Evolutionary conservation across 2,888 invertebrate genomes (phyloP).

Genomic region (Halocaridina rubra): DNA sequence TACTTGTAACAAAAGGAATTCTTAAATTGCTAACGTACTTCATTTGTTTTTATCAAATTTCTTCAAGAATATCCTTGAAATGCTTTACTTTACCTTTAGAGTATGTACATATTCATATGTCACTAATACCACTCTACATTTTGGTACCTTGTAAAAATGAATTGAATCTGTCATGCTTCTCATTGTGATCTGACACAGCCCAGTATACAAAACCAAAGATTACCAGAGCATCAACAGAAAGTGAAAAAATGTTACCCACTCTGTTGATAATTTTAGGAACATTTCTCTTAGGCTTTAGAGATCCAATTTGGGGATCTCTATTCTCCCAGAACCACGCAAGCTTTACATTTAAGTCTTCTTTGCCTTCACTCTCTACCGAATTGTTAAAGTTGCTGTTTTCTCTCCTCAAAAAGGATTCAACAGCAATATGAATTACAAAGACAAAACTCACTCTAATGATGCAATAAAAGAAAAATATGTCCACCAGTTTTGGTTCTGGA

Average conservation of each 20-base stretch:
- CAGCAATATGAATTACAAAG: conserved; percentile 38
- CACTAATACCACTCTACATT: too few species aligned
- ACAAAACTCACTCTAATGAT: conserved; percentile 36
- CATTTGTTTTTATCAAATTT: too few species aligned
- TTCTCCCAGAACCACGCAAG: conserved; percentile 32
- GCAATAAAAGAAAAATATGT: conserved; percentile 51
- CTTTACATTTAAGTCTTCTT: not conserved
- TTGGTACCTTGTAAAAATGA: too few species aligned
- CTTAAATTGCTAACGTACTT: too few species aligned
- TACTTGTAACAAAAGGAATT: too few species aligned
- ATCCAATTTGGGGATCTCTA: too few species aligned
- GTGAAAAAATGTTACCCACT: not conserved
- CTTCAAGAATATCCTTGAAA: too few species aligned
- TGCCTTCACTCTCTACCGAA: not conserved
- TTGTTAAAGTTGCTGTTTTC: not conserved
- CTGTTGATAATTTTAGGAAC: conserved; percentile 4
- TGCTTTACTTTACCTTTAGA: too few species aligned
- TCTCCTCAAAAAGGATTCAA: not conserved
- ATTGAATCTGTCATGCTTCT: not conserved
- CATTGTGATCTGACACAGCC: not conserved
- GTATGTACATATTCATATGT: too few species aligned
- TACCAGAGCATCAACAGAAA: not conserved
- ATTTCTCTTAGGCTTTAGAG: not conserved
- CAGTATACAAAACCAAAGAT: not conserved
- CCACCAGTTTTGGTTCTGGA: conserved; percentile 36